A percentile compares a stretch with the other conserved stretches of the same genome.
phyloP scores from a whole-genome alignment of 2,888 invertebrate species.

The Microplitis manilae region DNA sequence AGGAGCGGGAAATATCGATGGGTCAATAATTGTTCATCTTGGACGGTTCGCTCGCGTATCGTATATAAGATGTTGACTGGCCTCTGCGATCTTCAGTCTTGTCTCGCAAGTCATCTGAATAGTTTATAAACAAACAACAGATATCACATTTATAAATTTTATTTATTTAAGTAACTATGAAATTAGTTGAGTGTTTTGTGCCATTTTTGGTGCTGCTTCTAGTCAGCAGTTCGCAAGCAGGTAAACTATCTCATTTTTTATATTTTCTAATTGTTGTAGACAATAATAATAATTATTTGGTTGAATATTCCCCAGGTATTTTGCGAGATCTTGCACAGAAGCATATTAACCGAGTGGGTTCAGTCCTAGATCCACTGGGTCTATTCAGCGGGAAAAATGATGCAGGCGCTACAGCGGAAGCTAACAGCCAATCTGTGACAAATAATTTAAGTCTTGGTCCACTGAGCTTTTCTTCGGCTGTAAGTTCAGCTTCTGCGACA shows the following conservation, averaged over 20 bases:
- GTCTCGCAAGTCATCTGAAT: slow-evolving; percentile 39
- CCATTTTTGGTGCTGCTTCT: slow-evolving; percentile 60
- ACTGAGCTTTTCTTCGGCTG: slow-evolving; percentile 55
- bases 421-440: slow-evolving; percentile 52
- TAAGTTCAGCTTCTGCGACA: slow-evolving; percentile 55
- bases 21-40: slow-evolving; percentile 59
- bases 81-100: slow-evolving; percentile 60
- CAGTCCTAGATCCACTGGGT: slow-evolving; percentile 61
- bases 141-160: slow-evolving; percentile 28
- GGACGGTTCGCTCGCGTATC: slow-evolving; percentile 49
- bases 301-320: slow-evolving; percentile 45
- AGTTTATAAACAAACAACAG: slow-evolving; percentile 11
- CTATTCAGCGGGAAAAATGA: slow-evolving; percentile 51
- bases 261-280: background rate
- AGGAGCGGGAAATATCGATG: background rate
- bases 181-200: slow-evolving; percentile 58
- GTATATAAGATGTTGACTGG: slow-evolving; percentile 67
- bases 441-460: slow-evolving; percentile 59
- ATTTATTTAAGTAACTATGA: slow-evolving; percentile 53
- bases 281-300: background rate
- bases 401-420: slow-evolving; percentile 27
- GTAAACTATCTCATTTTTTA: slow-evolving; percentile 47
- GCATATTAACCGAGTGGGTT: slow-evolving; percentile 37
- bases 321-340: slow-evolving; percentile 39
- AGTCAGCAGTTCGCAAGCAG: slow-evolving; percentile 53